Percentiles rank a stretch among this genome's conserved stretches.
phyloP scores from a whole-genome alignment of 1,140 invertebrate species.

The Microplitis mediator region DNA sequence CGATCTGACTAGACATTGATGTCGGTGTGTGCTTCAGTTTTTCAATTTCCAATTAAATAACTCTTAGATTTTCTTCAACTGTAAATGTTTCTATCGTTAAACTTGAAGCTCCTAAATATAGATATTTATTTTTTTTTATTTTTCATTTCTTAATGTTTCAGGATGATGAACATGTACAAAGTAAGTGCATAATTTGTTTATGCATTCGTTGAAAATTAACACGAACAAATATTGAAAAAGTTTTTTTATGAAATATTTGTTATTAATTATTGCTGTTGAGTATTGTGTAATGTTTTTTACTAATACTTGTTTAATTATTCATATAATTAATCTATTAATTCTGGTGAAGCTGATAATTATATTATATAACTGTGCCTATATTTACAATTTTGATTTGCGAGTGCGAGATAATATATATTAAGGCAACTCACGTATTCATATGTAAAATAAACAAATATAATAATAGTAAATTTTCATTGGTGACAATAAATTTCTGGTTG shows the following conservation, averaged over 20 bases:
- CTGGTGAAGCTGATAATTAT: not conserved
- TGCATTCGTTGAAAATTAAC: not conserved
- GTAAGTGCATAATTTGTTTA: conserved; percentile 58
- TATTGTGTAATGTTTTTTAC: too few relatives aligned
- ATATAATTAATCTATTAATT: not conserved
- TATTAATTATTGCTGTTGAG: too few relatives aligned
- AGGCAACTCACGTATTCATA: not conserved
- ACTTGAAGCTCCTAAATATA: not conserved
- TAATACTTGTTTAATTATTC: not conserved
- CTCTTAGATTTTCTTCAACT: conserved; percentile 2
- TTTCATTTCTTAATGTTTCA: conserved; percentile 55
- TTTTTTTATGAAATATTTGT: too few relatives aligned
- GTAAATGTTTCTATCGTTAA: not conserved
- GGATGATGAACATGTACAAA: conserved; percentile 70
- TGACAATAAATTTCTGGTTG: too few relatives aligned
- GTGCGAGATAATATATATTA: not conserved
- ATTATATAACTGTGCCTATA: not conserved
- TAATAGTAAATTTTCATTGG: too few relatives aligned
- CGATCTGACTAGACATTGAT: conserved; percentile 2
- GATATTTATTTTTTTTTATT: conserved; percentile 24
- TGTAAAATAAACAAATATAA: too few relatives aligned
- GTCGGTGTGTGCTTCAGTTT: conserved; percentile 2
- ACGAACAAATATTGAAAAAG: not conserved
- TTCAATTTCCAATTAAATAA: conserved; percentile 15
- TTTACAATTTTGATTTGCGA: not conserved